Base-by-base conservation (phyloP, 2,113 vertebrate genomes). In the Oncorhynchus masou region DNA sequence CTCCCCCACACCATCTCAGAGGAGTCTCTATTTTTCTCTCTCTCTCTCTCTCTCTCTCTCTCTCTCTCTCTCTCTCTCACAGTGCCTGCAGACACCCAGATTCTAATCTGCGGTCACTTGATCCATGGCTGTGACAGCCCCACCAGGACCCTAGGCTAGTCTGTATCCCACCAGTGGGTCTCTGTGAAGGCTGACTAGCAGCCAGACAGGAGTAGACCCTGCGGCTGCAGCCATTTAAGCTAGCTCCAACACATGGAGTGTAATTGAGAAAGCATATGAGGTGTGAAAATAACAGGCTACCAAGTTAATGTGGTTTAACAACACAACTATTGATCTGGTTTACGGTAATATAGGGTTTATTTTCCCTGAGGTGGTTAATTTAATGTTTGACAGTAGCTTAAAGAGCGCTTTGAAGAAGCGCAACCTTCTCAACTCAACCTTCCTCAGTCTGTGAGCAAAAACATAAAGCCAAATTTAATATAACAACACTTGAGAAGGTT, bases 221-320 rank as follows among this genome's bases (percentile, higher is more conserved):
- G 25, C 7, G 48, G 49, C 77, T 29, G 31, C 12, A 24, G 39
- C 68, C 73, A 74, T 45, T 70, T 70, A 79, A 65, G 39, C 67
- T 15, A 51, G 57, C 62, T 70, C 39, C 39, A 73, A 73, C 65
- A 73, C 70, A 29, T 67, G 49, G 70, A 79, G 48, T 49, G 11
- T 65, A 66, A 68, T 68, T 68, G 70, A 75, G 25, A 64, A 65
- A 13, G 48, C 15, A n/a, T 70, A 70, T 34, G 22, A 20, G 25
- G 78, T 80, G 79, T 73, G 70, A 68, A 80, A 73, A 76, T 70
- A 73, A 69, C 45, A 69, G 31, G 57, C 16, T n/a, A 6, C 11
- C 8, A 16, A 62, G 51, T 57, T 69, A 25, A 62, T 39, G 22
- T 25, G 19, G 49, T 29, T 60, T 72, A 72, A 66, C 49, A 62